Conservation (phyloP, 2,113 vertebrate species). For the Lampris incognitus region DNA sequence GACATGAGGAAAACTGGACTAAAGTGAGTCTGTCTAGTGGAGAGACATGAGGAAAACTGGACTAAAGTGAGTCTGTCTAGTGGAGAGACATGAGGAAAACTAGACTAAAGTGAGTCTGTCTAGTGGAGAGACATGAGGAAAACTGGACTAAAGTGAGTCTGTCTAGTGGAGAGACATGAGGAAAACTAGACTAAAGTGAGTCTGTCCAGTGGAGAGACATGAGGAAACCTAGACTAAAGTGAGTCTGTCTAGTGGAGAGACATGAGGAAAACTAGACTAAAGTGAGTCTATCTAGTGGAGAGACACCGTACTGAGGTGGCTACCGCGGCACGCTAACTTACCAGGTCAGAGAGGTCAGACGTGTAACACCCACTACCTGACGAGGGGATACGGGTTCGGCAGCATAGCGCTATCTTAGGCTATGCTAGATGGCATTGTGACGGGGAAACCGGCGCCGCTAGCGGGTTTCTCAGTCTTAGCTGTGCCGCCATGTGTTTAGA, state of each 20-base stretch:
- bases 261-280: neutral
- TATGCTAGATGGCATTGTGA: slow-evolving; percentile 49
- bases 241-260: slow-evolving; percentile 3
- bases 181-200: too few relatives aligned
- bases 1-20: too few relatives aligned
- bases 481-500: slow-evolving; percentile 77
- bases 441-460: slow-evolving; percentile 57
- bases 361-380: slow-evolving; percentile 27
- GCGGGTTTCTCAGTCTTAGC: slow-evolving; percentile 63
- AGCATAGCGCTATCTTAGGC: slow-evolving; percentile 15
- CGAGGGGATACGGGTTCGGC: slow-evolving; percentile 33
- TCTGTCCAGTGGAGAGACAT: too few relatives aligned
- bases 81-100: too few relatives aligned
- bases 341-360: slow-evolving; percentile 51
- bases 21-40: neutral
- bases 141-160: too few relatives aligned
- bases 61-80: too few relatives aligned
- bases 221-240: neutral
- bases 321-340: slow-evolving; percentile 14
- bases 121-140: too few relatives aligned
- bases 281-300: neutral
- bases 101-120: too few relatives aligned
- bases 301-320: slow-evolving; percentile 2
- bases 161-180: too few relatives aligned
- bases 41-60: neutral